Conservation (phyloP, 2,888 invertebrate genomes). For the Byasa hedistus region DNA sequence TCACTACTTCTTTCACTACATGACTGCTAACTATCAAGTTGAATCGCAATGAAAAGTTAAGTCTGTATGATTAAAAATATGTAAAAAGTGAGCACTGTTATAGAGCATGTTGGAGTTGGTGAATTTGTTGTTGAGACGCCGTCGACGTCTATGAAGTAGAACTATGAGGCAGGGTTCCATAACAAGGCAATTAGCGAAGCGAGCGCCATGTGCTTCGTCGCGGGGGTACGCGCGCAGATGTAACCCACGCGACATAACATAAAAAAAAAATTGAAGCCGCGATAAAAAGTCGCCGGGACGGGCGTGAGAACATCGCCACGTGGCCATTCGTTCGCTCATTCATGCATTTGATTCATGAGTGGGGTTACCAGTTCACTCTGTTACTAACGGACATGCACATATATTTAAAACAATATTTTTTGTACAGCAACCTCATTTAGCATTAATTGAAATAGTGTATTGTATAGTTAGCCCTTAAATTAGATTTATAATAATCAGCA, state of each 20-base stretch:
- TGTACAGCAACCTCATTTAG: too few species aligned
- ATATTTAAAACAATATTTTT: background rate
- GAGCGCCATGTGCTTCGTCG: conserved; percentile 68
- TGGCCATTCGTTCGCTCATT: conserved; percentile 70
- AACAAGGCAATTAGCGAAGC: conserved; percentile 71
- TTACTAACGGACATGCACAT: background rate
- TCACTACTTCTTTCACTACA: too few species aligned
- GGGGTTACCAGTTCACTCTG: conserved; percentile 45
- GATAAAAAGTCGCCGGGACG: conserved; percentile 65
- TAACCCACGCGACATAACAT: conserved; percentile 66
- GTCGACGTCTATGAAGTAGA: conserved; percentile 5
- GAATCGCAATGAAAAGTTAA: too few species aligned
- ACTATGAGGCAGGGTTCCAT: conserved; percentile 41
- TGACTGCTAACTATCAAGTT: too few species aligned
- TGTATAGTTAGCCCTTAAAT: too few species aligned
- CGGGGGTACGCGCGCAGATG: conserved; percentile 73
- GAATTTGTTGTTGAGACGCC: too few species aligned
- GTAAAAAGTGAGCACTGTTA: too few species aligned
- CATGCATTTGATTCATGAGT: conserved; percentile 78
- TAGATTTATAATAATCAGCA: too few species aligned
- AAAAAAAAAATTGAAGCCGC: conserved; percentile 49
- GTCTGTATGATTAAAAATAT: too few species aligned
- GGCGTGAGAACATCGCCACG: conserved; percentile 77
- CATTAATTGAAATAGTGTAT: too few species aligned
- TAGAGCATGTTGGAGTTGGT: too few species aligned